These are phyloP conservation scores for Tetropium fuscum DNA, from an alignment of 2,888 invertebrate species.

Conservation along the genomic window DNA sequence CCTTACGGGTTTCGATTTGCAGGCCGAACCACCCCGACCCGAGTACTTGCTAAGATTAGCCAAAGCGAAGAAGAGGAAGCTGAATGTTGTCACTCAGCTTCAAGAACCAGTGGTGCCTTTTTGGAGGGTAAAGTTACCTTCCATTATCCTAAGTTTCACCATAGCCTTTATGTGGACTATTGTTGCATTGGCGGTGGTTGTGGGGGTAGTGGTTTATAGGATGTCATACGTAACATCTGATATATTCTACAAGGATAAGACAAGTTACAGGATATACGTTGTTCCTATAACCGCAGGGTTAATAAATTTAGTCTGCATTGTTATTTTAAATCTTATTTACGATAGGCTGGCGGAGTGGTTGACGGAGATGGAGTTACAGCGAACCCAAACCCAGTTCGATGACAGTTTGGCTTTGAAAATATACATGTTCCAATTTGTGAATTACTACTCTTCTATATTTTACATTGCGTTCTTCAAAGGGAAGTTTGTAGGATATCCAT, in stretches of 20 bases:
- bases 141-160: slow-evolving; percentile 77
- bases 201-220: slow-evolving; percentile 82
- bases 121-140: slow-evolving; percentile 80
- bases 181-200: slow-evolving; percentile 78
- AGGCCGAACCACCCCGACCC: slow-evolving; percentile 82
- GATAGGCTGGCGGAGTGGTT: slow-evolving; percentile 74
- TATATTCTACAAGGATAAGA: slow-evolving; percentile 66
- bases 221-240: slow-evolving; percentile 75
- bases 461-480: slow-evolving; percentile 85
- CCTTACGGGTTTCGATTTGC: slow-evolving; percentile 78
- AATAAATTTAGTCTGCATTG: slow-evolving; percentile 82
- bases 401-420: slow-evolving; percentile 89
- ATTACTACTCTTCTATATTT: slow-evolving; percentile 89
- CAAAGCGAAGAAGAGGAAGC: slow-evolving; percentile 68
- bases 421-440: slow-evolving; percentile 89
- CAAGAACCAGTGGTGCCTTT: slow-evolving; percentile 81
- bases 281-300: slow-evolving; percentile 81
- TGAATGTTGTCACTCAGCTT: slow-evolving; percentile 70
- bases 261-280: slow-evolving; percentile 74
- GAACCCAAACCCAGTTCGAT: slow-evolving; percentile 89
- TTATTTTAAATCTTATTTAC: slow-evolving; percentile 79
- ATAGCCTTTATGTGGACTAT: slow-evolving; percentile 72
- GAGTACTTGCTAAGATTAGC: slow-evolving; percentile 76
- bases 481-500: slow-evolving; percentile 84
- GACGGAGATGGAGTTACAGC: slow-evolving; percentile 80